A percentile compares a stretch with the other conserved stretches of the same genome.
phyloP scores from a whole-genome alignment of 2,888 invertebrate genomes.

The Eugnorisma glareosa region DNA sequence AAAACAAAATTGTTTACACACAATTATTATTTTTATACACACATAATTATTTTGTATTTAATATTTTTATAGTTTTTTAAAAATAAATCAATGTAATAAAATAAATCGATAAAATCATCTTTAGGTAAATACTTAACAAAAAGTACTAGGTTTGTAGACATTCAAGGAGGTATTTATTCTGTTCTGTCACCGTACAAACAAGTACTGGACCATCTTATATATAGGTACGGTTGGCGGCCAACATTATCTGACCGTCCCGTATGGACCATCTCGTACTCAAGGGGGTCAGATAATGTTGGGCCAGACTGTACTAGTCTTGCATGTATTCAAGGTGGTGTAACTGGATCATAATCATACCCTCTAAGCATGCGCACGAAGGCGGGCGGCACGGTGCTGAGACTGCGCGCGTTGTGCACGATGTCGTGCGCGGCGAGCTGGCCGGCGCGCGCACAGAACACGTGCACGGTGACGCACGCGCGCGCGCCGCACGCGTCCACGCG shows the following conservation, averaged over 20 bases:
- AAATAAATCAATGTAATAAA: too few species aligned
- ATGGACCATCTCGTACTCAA: too few species aligned
- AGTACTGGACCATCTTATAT: neutral
- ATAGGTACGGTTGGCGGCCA: too few species aligned
- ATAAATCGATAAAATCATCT: too few species aligned
- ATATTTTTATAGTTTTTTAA: too few species aligned
- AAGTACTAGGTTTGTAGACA: neutral
- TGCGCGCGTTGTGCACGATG: slow-evolving; percentile 94
- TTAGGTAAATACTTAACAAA: neutral
- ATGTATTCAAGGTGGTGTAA: neutral
- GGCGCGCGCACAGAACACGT: slow-evolving; percentile 97
- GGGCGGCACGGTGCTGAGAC: slow-evolving; percentile 92
- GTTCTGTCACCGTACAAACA: neutral
- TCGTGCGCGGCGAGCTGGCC: slow-evolving; percentile 95
- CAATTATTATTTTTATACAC: too few species aligned
- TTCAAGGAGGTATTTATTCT: neutral
- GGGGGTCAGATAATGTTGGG: too few species aligned
- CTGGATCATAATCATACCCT: slow-evolving; percentile 57
- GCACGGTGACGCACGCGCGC: slow-evolving; percentile 97
- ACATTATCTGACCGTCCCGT: too few species aligned
- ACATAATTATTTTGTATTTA: too few species aligned
- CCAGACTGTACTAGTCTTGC: neutral
- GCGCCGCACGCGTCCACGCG: slow-evolving; percentile 96
- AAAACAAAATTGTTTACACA: too few species aligned
- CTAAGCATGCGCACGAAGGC: slow-evolving; percentile 87